These are phyloP conservation scores for Drosophila tripunctata DNA, from an alignment of 2,888 invertebrate genomes.

Conservation along the genomic window DNA sequence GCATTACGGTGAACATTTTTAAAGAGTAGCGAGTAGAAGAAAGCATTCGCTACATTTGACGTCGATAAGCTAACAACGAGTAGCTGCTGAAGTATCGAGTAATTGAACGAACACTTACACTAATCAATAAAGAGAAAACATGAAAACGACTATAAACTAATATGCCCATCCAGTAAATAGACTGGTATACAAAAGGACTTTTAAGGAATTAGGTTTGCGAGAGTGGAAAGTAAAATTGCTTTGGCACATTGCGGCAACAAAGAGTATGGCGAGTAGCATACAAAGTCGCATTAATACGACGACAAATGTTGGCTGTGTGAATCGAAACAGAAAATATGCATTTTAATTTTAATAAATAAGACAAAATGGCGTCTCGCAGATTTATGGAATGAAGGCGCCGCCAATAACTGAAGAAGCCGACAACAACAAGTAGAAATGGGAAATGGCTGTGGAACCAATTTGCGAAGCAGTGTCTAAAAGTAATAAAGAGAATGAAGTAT, in stretches of 20 bases:
- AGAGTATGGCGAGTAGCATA: slow-evolving; percentile 1
- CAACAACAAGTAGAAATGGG: slow-evolving; percentile 37
- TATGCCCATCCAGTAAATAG: slow-evolving; percentile 26
- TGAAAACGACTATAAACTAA: slow-evolving; percentile 14
- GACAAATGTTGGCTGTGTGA: slow-evolving; percentile 6
- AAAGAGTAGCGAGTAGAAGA: too few relatives aligned
- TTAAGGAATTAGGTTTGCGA: slow-evolving; percentile 40
- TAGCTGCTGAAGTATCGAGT: neutral
- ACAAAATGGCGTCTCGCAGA: slow-evolving; percentile 74
- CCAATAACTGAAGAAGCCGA: slow-evolving; percentile 64
- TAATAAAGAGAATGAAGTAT: neutral
- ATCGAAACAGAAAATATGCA: slow-evolving; percentile 54
- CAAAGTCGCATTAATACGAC: slow-evolving; percentile 35
- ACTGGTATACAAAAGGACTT: slow-evolving; percentile 55
- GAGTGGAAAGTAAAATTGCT: slow-evolving; percentile 12
- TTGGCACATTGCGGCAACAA: neutral
- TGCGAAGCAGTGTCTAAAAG: slow-evolving; percentile 34
- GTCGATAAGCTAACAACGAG: neutral
- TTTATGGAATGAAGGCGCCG: slow-evolving; percentile 66
- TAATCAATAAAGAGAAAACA: neutral
- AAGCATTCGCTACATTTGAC: too few relatives aligned
- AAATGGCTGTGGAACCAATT: slow-evolving; percentile 62
- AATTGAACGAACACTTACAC: too few relatives aligned
- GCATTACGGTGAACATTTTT: too few relatives aligned
- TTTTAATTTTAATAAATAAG: slow-evolving; percentile 82